These are phyloP conservation scores for Meda fulgida DNA, from an alignment of 2,797 vertebrate genomes.

Conservation along the genomic window DNA sequence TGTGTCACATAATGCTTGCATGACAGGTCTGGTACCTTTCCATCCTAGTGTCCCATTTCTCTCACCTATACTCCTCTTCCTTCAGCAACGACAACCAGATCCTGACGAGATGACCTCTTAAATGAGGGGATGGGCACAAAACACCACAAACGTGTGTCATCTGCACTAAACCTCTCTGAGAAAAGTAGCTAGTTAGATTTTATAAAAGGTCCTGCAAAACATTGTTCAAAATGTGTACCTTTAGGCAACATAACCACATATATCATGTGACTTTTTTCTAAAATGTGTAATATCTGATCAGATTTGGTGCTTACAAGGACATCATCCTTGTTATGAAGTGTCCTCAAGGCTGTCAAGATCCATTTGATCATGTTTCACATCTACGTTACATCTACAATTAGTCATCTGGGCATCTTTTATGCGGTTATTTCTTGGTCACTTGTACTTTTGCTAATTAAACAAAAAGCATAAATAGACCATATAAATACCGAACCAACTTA, in stretches of 20 bases:
- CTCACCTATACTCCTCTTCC: conserved; percentile 8
- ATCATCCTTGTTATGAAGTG: background rate
- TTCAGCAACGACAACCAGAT: conserved; percentile 6
- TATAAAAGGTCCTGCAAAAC: background rate
- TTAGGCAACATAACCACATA: background rate
- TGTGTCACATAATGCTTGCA: conserved; percentile 54
- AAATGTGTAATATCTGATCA: background rate
- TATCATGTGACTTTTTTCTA: background rate
- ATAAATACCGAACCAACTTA: background rate
- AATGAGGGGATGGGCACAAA: background rate
- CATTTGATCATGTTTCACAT: conserved; percentile 3
- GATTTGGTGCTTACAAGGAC: background rate
- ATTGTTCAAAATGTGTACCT: background rate
- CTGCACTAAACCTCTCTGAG: background rate
- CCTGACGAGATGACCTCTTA: background rate
- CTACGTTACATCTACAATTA: background rate
- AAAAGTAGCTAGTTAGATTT: background rate
- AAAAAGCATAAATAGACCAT: background rate
- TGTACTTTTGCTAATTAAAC: background rate
- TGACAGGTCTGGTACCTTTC: conserved; percentile 54
- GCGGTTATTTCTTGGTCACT: background rate
- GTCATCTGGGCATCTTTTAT: background rate
- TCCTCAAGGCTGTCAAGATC: background rate
- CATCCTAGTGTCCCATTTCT: conserved; percentile 10
- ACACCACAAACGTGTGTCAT: conserved; percentile 5